phyloP scores from a whole-genome alignment of 1,140 invertebrate species.

The Heliothis virescens region DNA sequence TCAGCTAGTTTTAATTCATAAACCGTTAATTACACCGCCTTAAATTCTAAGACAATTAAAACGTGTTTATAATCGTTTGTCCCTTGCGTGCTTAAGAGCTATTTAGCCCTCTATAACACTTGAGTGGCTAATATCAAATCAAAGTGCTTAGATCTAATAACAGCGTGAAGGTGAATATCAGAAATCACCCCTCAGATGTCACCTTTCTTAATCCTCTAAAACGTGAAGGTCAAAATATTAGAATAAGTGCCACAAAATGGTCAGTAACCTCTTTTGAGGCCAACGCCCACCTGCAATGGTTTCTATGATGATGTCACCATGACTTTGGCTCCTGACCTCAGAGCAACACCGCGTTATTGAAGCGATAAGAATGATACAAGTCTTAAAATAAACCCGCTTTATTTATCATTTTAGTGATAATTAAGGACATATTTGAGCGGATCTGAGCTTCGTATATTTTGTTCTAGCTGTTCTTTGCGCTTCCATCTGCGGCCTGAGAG shows the following conservation, averaged over 20 bases:
- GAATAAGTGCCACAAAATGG: slow-evolving; percentile 14
- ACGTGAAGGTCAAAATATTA: slow-evolving; percentile 24
- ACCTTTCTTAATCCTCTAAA: slow-evolving; percentile 1
- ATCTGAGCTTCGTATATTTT: background rate
- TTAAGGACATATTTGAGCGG: background rate
- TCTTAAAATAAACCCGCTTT: slow-evolving; percentile 27
- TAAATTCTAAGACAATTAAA: background rate
- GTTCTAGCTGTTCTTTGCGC: background rate
- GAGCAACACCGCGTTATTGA: slow-evolving; percentile 33
- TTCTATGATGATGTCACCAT: slow-evolving; percentile 49
- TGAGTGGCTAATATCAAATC: slow-evolving; percentile 4
- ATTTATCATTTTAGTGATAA: slow-evolving; percentile 28
- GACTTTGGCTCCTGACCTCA: slow-evolving; percentile 47
- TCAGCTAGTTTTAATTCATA: background rate
- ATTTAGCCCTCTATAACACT: background rate
- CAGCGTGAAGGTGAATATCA: slow-evolving; percentile 17
- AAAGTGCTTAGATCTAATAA: background rate
- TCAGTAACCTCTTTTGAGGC: slow-evolving; percentile 53
- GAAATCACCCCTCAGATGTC: slow-evolving; percentile 19
- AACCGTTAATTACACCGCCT: slow-evolving; percentile 5
- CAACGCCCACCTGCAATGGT: slow-evolving; percentile 48
- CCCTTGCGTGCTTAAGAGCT: background rate
- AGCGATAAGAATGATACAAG: slow-evolving; percentile 42
- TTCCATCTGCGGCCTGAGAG: background rate
- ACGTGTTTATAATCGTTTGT: background rate